Conservation (phyloP, 2,113 vertebrate genomes). For the Maccullochella peelii region DNA sequence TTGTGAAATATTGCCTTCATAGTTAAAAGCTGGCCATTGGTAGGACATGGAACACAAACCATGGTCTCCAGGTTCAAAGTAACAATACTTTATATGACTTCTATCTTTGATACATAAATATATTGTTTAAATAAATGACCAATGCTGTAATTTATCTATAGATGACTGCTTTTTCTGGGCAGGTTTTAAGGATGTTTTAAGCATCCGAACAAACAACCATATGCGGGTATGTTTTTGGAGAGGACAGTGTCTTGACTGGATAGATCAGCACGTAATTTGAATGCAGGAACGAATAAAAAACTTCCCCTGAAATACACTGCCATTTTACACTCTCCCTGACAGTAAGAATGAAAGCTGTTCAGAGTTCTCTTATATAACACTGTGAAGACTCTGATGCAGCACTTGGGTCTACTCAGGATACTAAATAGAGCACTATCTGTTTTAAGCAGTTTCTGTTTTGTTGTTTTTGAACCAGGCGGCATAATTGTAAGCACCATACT, state of each 20-base stretch:
- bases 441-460: no score
- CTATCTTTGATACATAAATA: neutral
- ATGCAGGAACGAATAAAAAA: neutral
- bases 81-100: no score
- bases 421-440: slow-evolving; percentile 11
- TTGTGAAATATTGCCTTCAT: neutral
- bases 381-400: slow-evolving; percentile 1
- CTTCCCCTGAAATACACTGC: neutral
- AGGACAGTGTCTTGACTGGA: neutral
- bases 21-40: neutral
- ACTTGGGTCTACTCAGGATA: slow-evolving; percentile 8
- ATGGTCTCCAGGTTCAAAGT: neutral
- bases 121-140: neutral
- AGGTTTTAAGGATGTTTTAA: no score
- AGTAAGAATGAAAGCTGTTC: neutral
- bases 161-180: neutral
- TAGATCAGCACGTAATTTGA: neutral
- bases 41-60: neutral
- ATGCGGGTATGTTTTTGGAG: no score
- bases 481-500: neutral
- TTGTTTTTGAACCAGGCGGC: neutral
- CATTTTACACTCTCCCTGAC: neutral
- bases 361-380: slow-evolving; percentile 18
- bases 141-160: neutral
- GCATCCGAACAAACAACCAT: no score